These are phyloP conservation scores for Diorhabda sublineata DNA, from an alignment of 1,140 invertebrate species.

Conservation along the genomic window DNA sequence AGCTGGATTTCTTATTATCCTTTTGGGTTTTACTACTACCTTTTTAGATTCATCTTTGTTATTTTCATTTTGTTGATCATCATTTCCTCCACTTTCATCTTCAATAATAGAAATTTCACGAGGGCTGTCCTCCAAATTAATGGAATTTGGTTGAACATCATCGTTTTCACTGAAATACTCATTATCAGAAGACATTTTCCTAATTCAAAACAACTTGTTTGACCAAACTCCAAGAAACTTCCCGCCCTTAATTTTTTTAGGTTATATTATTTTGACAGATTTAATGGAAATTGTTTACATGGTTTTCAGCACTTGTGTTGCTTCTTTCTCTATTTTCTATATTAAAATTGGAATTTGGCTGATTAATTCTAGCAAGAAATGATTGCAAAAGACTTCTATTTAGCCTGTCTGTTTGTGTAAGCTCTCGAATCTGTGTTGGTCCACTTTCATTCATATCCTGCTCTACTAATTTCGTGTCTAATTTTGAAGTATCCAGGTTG, in stretches of 20 bases:
- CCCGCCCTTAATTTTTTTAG: conserved; percentile 25
- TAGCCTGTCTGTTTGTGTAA: conserved; percentile 59
- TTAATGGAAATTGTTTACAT: conserved; percentile 20
- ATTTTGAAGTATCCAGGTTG: not conserved
- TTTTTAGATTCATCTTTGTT: conserved; percentile 29
- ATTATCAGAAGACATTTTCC: conserved; percentile 26
- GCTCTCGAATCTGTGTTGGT: conserved; percentile 46
- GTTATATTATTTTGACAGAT: conserved; percentile 24
- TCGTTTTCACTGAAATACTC: conserved; percentile 13
- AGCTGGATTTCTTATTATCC: conserved; percentile 61
- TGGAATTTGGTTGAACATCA: conserved; percentile 34
- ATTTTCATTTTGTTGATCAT: conserved; percentile 35
- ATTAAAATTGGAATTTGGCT: conserved; percentile 27
- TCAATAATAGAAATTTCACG: conserved; percentile 21
- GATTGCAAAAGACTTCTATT: conserved; percentile 60
- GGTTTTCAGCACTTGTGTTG: not conserved
- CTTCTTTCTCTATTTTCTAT: conserved; percentile 21
- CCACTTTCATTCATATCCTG: not conserved
- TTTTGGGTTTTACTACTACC: conserved; percentile 48
- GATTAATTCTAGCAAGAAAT: conserved; percentile 56
- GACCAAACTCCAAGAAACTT: not conserved
- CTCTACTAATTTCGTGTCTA: not conserved
- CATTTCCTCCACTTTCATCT: conserved; percentile 27
- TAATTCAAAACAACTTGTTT: not conserved
- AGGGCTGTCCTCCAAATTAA: conserved; percentile 18